Base-by-base conservation (phyloP, 2,888 invertebrate genomes). In the Phoronis australis region DNA sequence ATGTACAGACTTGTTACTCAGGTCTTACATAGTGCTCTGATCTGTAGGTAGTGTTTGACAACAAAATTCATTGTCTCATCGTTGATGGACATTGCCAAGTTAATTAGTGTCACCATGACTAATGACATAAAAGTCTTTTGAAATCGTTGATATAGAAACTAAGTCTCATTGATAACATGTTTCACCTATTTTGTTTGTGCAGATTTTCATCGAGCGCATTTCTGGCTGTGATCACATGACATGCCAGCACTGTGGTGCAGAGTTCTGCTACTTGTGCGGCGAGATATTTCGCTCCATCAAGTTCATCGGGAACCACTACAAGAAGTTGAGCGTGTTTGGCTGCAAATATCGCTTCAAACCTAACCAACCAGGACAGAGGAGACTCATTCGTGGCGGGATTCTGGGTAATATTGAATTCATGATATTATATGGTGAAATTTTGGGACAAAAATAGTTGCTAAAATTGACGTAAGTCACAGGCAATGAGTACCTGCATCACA, bases 141-240 rank as follows among this genome's bases (percentile, higher is more conserved):
- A n/a, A n/a, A n/a, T n/a, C n/a, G n/a, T n/a, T n/a, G n/a, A n/a
- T n/a, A n/a, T n/a, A n/a, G n/a, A n/a, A n/a, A n/a, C n/a, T n/a
- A n/a, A n/a, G n/a, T n/a, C n/a, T n/a, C n/a, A n/a, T n/a, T n/a
- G n/a, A n/a, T n/a, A n/a, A n/a, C n/a, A n/a, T n/a, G n/a, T n/a
- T n/a, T n/a, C n/a, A n/a, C n/a, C n/a, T n/a, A n/a, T n/a, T n/a
- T n/a, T n/a, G n/a, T n/a, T n/a, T n/a, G n/a, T n/a, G n/a, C 59
- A 77, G 77, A 66, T 77, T 24, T 78, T 63, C 53, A 78, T 78
- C 38, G 74, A 78, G 60, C 62, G 76, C 25, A 68, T 66, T 3
- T 64, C 71, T 22, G 78, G 78, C n/a, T 79, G 78, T 62, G 76
- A 78, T 57, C 78, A 78, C 60, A 79, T 79, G 78, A 68, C 62